Percentiles rank a stretch among this genome's conserved stretches.
phyloP scores from a whole-genome alignment of 2,113 vertebrate species.

The Gracilinanus agilis region DNA sequence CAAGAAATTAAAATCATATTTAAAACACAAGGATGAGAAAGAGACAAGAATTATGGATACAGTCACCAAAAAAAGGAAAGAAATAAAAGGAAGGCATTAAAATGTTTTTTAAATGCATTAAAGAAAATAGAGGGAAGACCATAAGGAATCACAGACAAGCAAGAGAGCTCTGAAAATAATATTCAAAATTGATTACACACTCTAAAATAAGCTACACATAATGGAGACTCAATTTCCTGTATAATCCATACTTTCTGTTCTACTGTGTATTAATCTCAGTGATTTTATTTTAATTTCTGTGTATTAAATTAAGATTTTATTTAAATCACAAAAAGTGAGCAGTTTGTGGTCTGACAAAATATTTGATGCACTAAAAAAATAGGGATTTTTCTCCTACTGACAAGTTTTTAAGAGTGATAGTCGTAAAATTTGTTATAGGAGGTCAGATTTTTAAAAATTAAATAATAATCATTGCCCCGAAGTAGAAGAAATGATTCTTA shows the following conservation, averaged over 20 bases:
- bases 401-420: conserved; percentile 51
- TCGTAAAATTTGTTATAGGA: conserved; percentile 5
- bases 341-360: conserved; percentile 50
- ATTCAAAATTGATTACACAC: not conserved
- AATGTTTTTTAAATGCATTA: not conserved
- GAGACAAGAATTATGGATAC: not conserved
- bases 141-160: not conserved
- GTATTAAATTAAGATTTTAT: not conserved
- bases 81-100: not conserved
- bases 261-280: too few relatives aligned
- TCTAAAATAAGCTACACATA: not conserved
- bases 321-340: conserved; percentile 38
- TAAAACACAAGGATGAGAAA: not conserved
- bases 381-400: conserved; percentile 31
- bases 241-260: too few relatives aligned
- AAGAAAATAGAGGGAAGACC: not conserved
- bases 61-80: not conserved
- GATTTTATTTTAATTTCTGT: too few relatives aligned
- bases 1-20: conserved; percentile 12
- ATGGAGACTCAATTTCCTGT: too few relatives aligned
- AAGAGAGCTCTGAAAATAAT: not conserved
- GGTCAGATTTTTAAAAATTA: conserved; percentile 35
- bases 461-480: conserved; percentile 57
- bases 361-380: conserved; percentile 59
- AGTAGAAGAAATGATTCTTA: conserved; percentile 14